These are phyloP conservation scores for Morpho deidamia DNA, from an alignment of 2,888 invertebrate species.

Conservation along the genomic window DNA sequence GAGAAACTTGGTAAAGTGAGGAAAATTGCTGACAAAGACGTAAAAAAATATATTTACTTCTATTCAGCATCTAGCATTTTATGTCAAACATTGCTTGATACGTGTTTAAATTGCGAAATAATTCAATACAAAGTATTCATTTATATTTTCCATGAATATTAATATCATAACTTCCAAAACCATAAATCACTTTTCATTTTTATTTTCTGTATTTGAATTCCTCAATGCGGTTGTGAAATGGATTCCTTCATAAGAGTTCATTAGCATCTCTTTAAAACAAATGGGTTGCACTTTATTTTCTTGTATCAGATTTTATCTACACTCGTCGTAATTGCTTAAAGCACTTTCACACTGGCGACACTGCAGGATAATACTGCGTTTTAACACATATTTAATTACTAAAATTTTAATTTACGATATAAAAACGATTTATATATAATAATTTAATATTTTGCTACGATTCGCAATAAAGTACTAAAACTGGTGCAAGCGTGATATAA, in stretches of 20 bases:
- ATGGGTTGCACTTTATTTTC: conserved; percentile 13
- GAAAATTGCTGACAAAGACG: too few relatives aligned
- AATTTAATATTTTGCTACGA: too few relatives aligned
- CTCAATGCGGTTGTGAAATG: conserved; percentile 7
- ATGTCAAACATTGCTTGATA: too few relatives aligned
- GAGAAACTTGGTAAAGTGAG: neutral
- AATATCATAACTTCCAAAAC: too few relatives aligned
- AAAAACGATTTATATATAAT: too few relatives aligned
- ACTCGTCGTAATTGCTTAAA: conserved; percentile 4
- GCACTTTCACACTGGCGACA: neutral
- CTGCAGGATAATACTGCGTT: neutral
- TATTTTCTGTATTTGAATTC: conserved; percentile 5
- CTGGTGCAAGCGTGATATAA: too few relatives aligned
- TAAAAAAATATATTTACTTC: too few relatives aligned
- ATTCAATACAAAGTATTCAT: too few relatives aligned
- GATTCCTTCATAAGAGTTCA: conserved; percentile 23
- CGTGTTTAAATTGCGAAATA: too few relatives aligned
- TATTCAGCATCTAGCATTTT: too few relatives aligned
- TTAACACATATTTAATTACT: neutral
- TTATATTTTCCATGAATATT: too few relatives aligned
- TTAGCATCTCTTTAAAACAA: conserved; percentile 17
- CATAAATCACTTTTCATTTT: neutral
- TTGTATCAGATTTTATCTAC: conserved; percentile 12
- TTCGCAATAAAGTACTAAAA: too few relatives aligned
- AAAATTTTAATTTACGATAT: neutral